phyloP scores from a whole-genome alignment of 1,140 invertebrate species.

The Cheumatopsyche charites region DNA sequence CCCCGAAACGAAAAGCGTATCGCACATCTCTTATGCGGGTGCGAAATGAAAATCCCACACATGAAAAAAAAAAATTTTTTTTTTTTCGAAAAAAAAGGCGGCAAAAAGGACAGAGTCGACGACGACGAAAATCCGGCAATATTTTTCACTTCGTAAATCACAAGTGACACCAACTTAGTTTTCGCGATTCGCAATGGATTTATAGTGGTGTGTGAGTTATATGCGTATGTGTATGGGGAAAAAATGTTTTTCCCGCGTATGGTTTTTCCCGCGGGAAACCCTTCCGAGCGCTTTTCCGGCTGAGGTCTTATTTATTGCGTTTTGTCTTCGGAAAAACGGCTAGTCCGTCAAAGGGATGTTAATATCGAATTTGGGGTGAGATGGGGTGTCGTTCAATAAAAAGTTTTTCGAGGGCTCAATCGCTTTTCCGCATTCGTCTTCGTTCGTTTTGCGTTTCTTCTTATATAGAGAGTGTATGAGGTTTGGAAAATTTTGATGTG shows the following conservation, averaged over 20 bases:
- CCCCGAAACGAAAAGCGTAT: too few relatives aligned
- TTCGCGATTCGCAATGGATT: slow-evolving; percentile 26
- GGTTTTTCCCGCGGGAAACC: neutral
- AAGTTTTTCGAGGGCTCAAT: neutral
- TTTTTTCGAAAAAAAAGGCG: too few relatives aligned
- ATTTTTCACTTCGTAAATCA: slow-evolving; percentile 28
- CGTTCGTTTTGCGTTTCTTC: neutral
- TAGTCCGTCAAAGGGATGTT: slow-evolving; percentile 7
- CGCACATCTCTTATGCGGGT: too few relatives aligned
- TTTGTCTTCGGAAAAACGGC: neutral
- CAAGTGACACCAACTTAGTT: slow-evolving; percentile 26
- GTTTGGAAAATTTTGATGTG: too few relatives aligned
- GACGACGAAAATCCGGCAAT: slow-evolving; percentile 18
- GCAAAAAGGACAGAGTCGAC: neutral
- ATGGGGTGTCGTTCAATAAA: too few relatives aligned
- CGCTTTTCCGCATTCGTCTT: slow-evolving; percentile 6
- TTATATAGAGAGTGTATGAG: neutral
- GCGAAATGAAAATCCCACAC: too few relatives aligned
- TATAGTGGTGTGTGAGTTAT: slow-evolving; percentile 20
- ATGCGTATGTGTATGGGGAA: too few relatives aligned
- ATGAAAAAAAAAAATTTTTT: too few relatives aligned
- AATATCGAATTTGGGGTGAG: slow-evolving; percentile 1
- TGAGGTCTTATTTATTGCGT: slow-evolving; percentile 9
- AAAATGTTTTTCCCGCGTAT: slow-evolving; percentile 4
- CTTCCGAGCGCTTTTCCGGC: neutral